phyloP scores from a whole-genome alignment of 2,888 invertebrate species.

The Microdon myrmicae region DNA sequence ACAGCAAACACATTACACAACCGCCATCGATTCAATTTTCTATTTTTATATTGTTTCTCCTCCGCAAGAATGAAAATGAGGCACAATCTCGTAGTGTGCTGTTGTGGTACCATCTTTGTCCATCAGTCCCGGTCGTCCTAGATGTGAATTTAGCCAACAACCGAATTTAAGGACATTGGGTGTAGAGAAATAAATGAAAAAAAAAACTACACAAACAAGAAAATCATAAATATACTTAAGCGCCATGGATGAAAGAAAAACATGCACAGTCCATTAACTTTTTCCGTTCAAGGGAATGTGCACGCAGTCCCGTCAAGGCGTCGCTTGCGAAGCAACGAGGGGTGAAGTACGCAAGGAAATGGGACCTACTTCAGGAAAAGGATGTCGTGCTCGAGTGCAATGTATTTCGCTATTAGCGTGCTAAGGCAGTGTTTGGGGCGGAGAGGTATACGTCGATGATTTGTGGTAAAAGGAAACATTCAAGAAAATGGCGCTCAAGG shows the following conservation, averaged over 20 bases:
- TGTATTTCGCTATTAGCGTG: conserved; percentile 14
- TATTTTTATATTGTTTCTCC: conserved; percentile 24
- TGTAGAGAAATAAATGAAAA: conserved; percentile 12
- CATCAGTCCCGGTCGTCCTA: conserved; percentile 41
- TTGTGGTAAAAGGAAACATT: not conserved
- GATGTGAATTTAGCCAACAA: too few relatives aligned
- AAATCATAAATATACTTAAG: conserved; percentile 65
- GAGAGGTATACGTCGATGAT: conserved; percentile 19
- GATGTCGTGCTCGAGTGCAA: conserved; percentile 7
- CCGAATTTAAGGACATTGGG: conserved; percentile 5
- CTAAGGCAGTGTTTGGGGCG: not conserved
- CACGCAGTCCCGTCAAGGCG: too few relatives aligned
- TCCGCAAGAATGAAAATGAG: conserved; percentile 21
- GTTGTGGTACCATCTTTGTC: conserved; percentile 35
- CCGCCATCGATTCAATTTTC: conserved; percentile 28
- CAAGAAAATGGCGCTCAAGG: not conserved
- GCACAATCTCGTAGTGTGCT: conserved; percentile 44
- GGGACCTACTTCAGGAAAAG: conserved; percentile 11
- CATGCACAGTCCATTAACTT: conserved; percentile 67
- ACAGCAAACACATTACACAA: conserved; percentile 3
- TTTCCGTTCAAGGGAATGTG: conserved; percentile 49
- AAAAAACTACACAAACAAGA: conserved; percentile 4
- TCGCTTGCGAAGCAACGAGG: conserved; percentile 9
- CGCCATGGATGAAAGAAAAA: conserved; percentile 66
- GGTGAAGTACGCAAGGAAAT: not conserved